Conservation (phyloP, 2,797 vertebrate genomes). For the Phyllotis vaccarum region DNA sequence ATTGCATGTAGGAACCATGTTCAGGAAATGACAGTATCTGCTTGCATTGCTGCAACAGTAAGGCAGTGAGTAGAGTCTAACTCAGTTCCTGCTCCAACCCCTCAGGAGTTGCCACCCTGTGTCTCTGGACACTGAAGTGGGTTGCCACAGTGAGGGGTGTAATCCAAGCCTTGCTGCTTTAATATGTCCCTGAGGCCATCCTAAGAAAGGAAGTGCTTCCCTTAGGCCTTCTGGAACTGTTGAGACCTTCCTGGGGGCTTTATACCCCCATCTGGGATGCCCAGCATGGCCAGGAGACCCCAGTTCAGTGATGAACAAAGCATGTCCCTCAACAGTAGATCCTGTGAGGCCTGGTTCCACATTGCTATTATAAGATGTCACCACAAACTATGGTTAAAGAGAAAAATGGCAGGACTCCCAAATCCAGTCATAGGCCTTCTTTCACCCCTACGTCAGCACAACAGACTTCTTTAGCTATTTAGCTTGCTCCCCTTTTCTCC, state of each 20-base stretch:
- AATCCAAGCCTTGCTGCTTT: neutral
- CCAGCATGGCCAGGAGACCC: neutral
- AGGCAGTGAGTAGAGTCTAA: neutral
- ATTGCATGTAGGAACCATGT: neutral
- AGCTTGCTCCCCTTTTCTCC: neutral
- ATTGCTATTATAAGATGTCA: neutral
- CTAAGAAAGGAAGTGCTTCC: neutral
- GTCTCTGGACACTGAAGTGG: neutral
- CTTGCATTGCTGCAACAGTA: neutral
- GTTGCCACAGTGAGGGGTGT: neutral
- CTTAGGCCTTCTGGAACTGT: neutral
- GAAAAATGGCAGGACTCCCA: neutral
- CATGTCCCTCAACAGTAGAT: rapidly evolving
- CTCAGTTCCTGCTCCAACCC: neutral
- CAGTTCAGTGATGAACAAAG: neutral
- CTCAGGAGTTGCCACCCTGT: neutral
- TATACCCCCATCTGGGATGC: neutral
- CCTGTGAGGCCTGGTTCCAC: neutral
- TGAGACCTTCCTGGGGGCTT: neutral
- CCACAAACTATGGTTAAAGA: neutral
- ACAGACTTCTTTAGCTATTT: neutral
- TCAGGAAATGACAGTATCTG: neutral
- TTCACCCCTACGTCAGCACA: neutral
- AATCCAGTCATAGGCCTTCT: too few species aligned
- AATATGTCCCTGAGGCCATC: neutral